Conservation (phyloP, 1,140 invertebrate species). For the Diorhabda elongata region DNA sequence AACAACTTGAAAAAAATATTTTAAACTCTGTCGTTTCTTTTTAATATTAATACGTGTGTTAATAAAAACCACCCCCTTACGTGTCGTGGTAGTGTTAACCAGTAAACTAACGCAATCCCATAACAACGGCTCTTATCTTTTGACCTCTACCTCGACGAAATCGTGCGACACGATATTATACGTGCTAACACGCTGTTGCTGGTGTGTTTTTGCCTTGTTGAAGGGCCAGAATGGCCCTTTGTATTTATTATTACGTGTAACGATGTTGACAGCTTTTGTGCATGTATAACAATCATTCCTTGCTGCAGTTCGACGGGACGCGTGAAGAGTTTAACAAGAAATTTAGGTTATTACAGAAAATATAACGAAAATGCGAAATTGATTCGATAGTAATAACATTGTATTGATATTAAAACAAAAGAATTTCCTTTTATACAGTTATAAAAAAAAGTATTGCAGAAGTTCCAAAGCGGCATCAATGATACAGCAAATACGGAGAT, state of each 20-base stretch:
- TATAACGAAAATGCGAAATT: no score
- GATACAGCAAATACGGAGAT: no score
- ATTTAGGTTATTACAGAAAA: no score
- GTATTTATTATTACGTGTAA: constrained; percentile 3
- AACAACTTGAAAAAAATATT: no score
- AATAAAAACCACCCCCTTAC: background rate
- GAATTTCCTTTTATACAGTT: no score
- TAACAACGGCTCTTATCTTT: background rate
- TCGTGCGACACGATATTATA: constrained; percentile 3
- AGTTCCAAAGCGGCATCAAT: no score
- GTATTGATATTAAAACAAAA: no score
- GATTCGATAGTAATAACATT: no score
- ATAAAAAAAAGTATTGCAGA: no score
- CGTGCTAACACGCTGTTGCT: constrained; percentile 10
- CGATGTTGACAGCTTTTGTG: background rate
- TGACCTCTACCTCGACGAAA: background rate
- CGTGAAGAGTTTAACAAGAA: no score
- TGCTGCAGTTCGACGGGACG: background rate
- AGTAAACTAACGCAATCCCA: background rate
- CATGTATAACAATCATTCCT: background rate
- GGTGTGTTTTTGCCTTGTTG: background rate
- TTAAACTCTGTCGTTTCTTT: no score
- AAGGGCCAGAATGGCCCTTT: background rate
- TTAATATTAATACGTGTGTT: no score
- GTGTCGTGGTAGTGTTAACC: background rate